Conservation (phyloP, 2,797 vertebrate species). For the Phrynocephalus vlangalii region DNA sequence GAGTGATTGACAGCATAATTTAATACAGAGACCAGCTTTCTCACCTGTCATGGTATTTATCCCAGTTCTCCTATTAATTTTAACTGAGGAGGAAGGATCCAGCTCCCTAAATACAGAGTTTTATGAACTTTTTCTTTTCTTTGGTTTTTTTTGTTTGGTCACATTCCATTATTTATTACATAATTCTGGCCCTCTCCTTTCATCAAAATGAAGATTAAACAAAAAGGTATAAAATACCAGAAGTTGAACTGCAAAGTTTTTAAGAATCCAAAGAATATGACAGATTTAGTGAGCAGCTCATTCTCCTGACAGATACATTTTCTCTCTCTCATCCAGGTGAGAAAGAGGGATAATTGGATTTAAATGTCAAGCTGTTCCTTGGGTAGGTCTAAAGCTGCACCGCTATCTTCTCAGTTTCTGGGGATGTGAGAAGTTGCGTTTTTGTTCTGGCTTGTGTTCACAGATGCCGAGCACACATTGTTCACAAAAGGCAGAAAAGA, state of each 20-base stretch:
- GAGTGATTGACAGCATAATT: conserved; percentile 84
- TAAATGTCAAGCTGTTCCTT: conserved; percentile 84
- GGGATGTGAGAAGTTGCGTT: neutral
- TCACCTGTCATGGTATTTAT: conserved; percentile 65
- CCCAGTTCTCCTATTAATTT: conserved; percentile 71
- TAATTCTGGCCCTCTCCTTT: conserved; percentile 36
- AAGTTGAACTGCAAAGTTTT: conserved; percentile 50
- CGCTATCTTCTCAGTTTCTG: conserved; percentile 74
- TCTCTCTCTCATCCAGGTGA: conserved; percentile 73
- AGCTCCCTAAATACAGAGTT: conserved; percentile 49
- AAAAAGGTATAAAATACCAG: conserved; percentile 19
- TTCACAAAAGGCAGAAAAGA: conserved; percentile 50
- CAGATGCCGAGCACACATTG: conserved; percentile 71
- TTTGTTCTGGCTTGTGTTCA: conserved; percentile 67
- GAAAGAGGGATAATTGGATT: conserved; percentile 83
- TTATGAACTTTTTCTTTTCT: conserved; percentile 13
- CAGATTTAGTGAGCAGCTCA: conserved; percentile 72
- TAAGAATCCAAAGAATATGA: conserved; percentile 55
- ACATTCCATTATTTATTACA: conserved; percentile 16
- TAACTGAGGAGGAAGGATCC: conserved; percentile 46
- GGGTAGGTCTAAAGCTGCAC: conserved; percentile 70
- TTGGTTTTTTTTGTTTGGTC: neutral
- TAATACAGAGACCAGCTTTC: conserved; percentile 77
- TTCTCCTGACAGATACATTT: conserved; percentile 66
- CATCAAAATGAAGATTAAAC: conserved; percentile 34